A percentile compares a stretch with the other conserved stretches of the same genome.
Evolutionary conservation across 2,888 invertebrate species (phyloP).

Genomic region (Stratiomys singularior): DNA sequence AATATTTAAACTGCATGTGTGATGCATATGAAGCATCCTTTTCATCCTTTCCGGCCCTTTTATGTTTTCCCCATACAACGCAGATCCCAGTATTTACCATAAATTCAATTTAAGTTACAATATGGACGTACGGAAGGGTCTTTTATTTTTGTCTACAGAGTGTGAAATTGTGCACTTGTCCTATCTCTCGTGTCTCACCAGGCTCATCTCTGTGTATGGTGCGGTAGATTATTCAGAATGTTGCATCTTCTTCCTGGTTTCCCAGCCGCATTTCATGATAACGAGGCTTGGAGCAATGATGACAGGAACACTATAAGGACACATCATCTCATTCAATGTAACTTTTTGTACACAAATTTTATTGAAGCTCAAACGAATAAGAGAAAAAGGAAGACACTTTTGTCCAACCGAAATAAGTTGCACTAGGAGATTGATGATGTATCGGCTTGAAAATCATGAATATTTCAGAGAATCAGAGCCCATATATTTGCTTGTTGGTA

Average conservation of each 20-base stretch:
- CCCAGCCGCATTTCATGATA: background rate
- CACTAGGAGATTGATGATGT: no score
- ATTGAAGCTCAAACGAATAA: no score
- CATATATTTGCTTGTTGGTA: no score
- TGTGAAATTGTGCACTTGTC: conserved; percentile 55
- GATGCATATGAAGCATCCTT: background rate
- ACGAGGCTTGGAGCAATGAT: conserved; percentile 17
- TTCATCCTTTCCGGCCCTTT: conserved; percentile 30
- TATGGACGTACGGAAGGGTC: conserved; percentile 49
- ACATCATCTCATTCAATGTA: background rate
- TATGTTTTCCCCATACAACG: conserved; percentile 21
- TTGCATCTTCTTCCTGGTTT: conserved; percentile 19
- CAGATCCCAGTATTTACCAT: conserved; percentile 50
- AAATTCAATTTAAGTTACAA: conserved; percentile 53
- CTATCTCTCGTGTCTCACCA: conserved; percentile 24
- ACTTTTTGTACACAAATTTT: no score
- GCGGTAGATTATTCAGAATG: conserved; percentile 1
- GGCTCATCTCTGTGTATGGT: background rate
- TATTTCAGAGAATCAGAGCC: no score
- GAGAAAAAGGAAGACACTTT: no score
- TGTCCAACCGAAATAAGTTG: no score
- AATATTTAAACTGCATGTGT: background rate
- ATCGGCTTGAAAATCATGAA: no score
- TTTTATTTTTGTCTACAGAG: conserved; percentile 53
- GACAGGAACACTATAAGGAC: conserved; percentile 11